Evolutionary conservation across 2,113 vertebrate genomes (phyloP), one percentile per base, ranked within the genome.

Genomic region (Clarias magur): DNA sequence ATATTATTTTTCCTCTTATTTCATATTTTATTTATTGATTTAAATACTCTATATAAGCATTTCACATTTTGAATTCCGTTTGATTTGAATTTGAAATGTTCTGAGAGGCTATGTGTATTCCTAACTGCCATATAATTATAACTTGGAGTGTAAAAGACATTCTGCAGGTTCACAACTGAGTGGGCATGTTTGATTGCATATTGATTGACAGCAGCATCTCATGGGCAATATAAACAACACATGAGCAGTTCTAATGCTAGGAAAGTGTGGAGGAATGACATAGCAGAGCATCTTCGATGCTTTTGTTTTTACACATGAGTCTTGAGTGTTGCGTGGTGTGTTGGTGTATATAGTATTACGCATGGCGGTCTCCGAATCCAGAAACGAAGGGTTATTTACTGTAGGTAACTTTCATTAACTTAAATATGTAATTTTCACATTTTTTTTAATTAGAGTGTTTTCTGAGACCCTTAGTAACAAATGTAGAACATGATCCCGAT

Each of bases 181-280:
- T 78, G 53, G 48, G 53, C 13, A 2, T 30, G 54, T 80, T 9
- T 30, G n/a, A 56, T 27, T 80, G 54, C 76, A 80, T 80, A 21
- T 30, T 80, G 76, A 80, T 80, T 80, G 54, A 80, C 54, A 80
- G 48, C 75, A 56, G n/a, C 54, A 56, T 56, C 53, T 78, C 23
- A 5, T 78, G 23, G 23, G 13, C 25, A 56, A 78, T 78, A 53
- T 78, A 80, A 57, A 80, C 76, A 80, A 80, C 54, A 57, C 19
- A 17, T 80, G 76, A 80, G 27, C 25, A 57, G 0, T 80, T 57
- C n/a, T 30, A 57, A 30, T 57, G 54, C 9, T 8, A 80, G 76
- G 57, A 80, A 57, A 57, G n/a, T 80, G 54, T 59, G 54, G 57
- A 30, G 54, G 54, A 80, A 59, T 59, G 76, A 80, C 16, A 21